Base-by-base conservation (phyloP, 2,888 invertebrate genomes). In the Matsumyia berberina region DNA sequence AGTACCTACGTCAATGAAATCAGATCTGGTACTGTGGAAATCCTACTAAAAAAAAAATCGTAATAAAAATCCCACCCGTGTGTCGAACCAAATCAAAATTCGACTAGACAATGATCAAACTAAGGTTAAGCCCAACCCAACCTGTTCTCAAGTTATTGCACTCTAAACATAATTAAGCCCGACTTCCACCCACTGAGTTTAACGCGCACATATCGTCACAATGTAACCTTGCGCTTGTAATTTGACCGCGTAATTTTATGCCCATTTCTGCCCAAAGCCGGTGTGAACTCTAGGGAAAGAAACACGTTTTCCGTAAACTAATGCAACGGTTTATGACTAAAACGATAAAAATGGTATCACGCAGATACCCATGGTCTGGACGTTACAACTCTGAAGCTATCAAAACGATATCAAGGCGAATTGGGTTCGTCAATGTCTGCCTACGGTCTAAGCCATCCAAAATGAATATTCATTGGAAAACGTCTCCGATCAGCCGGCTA, bases 171-270 rank as follows among this genome's bases (percentile, higher is more conserved):
- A 24, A n/a, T n/a, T n/a, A n/a, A n/a, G n/a, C n/a, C n/a, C n/a
- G n/a, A 1, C 24, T 24, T 24, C 24, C 24, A 24, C 24, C 24
- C 24, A 24, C 24, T 24, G 24, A 24, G 24, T 46, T 19, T 46
- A 9, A 46, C 1, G 24, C 24, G 1, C 24, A 24, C 6, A 1
- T 42, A n/a, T 0, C 0, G 15, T 15, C 15, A 17, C 5, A 39
- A 24, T 11, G 42, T 29, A 60, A 42, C 42, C 42, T 60, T 60
- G 60, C 29, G 55, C 1, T 15, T n/a, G n/a, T 12, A 60, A 35
- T 60, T 60, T 29, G 15, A 60, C 42, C 35, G 15, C 3, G 4
- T 57, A 24, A 37, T n/a, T n/a, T 19, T 19, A 24, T 57, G 35
- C 17, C 35, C 53, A 31, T 8, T 12, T 5, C 0, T 15, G 35